Evolutionary conservation across 2,797 vertebrate species (phyloP), one percentile per base, ranked within the genome.

Genomic region (Sebastes itinus): DNA sequence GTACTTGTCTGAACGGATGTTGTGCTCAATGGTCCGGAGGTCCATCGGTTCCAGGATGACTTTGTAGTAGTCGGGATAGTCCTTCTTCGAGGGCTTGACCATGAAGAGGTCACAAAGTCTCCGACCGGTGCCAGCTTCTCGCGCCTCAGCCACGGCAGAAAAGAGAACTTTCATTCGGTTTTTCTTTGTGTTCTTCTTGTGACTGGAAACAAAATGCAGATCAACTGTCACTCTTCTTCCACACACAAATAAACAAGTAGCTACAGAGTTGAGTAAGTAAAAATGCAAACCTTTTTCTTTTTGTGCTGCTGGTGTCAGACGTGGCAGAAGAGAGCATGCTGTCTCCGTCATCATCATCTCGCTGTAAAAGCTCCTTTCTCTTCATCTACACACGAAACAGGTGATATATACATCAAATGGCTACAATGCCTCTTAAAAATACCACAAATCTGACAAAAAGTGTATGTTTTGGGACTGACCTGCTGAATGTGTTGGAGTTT

Each of bases 11-110:
- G 96, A 96, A 71, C 99, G 98, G 89, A 99, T 98, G 94, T 97
- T 99, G 94, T 98, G 96, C 64, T 99, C 98, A 27, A 99, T 96
- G 87, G 97, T 99, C 92, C 97, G 97, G 90, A 99, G 94, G 94
- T 99, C 99, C 97, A 99, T 97, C 16, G 99, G 99, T 86, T 99
- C 99, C 92, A 99, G 94, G 89, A 99, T 99, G 74, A 99, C 97
- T 94, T 99, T 99, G 89, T 99, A 99, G 87, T 99, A 99, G 93
- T 99, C 98, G 2, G 99, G 98, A 84, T 99, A 99, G 92, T 99
- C 99, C 91, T 99, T 99, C 94, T 99, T 99, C 22, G 98, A 99
- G 55, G 99, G 99, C 77, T 99, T 99, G 80, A 99, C 96, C 97
- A 98, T 99, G 91, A 99, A 99, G 1, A 99, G 95, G 56, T 99